Evolutionary conservation across 2,113 vertebrate species (phyloP).

Genomic region (Tiliqua scincoides): DNA sequence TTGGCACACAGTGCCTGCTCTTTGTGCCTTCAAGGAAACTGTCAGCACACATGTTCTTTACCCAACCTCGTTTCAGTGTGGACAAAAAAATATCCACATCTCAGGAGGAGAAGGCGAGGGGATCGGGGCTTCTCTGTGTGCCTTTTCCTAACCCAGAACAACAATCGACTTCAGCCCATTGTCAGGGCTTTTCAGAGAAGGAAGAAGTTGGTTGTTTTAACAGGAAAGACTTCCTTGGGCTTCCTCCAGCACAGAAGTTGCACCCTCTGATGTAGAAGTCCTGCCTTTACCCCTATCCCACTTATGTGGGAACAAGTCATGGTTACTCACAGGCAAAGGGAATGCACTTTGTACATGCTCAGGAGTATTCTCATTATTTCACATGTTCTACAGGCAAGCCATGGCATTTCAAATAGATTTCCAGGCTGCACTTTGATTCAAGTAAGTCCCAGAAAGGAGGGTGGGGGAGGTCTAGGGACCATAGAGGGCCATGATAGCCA

Average conservation of each 20-base stretch:
- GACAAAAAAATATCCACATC: constrained; percentile 3
- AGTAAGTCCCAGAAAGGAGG: not conserved
- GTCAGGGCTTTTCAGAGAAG: not conserved
- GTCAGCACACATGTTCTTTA: constrained; percentile 24
- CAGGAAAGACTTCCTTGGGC: not conserved
- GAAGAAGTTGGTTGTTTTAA: not conserved
- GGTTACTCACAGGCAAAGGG: not conserved
- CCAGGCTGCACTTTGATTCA: too few species aligned
- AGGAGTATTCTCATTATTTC: not conserved
- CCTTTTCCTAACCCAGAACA: not conserved
- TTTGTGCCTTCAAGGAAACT: not conserved
- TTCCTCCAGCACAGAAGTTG: not conserved
- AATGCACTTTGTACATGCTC: not conserved
- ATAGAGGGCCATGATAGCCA: too few species aligned
- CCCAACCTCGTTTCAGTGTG: not conserved
- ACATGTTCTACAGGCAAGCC: not conserved
- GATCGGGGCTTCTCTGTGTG: not conserved
- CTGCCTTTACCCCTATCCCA: not conserved
- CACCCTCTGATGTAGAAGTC: not conserved
- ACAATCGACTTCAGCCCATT: not conserved
- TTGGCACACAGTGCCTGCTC: not conserved
- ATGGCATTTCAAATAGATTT: not conserved
- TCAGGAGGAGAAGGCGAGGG: not conserved
- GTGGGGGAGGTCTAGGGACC: too few species aligned
- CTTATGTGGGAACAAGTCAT: not conserved